Percentiles rank a stretch among this genome's conserved stretches.
phyloP scores from a whole-genome alignment of 2,113 vertebrate genomes.

The Leucoraja erinaceus region DNA sequence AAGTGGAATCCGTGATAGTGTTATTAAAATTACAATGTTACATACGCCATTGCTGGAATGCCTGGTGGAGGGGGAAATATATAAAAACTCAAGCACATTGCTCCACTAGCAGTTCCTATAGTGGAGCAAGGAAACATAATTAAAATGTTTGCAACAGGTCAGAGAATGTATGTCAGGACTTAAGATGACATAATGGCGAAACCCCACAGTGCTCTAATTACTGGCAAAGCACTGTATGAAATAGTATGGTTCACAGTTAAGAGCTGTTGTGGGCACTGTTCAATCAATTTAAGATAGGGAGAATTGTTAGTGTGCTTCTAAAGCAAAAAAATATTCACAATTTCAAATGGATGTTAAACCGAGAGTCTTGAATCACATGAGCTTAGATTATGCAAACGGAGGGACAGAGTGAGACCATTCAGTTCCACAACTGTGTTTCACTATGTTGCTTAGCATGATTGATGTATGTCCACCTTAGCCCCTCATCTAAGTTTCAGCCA shows the following conservation, averaged over 20 bases:
- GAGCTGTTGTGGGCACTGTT: background rate
- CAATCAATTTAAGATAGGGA: background rate
- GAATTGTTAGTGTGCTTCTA: background rate
- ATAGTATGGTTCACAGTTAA: background rate
- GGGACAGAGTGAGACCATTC: too few relatives aligned
- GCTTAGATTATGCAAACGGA: background rate
- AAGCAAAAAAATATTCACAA: conserved; percentile 13
- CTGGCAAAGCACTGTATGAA: conserved; percentile 25
- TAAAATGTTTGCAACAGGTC: background rate
- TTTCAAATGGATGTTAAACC: background rate
- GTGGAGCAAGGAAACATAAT: background rate
- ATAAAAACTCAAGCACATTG: background rate
- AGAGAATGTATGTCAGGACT: background rate
- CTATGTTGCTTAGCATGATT: too few relatives aligned
- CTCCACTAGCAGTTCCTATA: background rate
- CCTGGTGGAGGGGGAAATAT: background rate
- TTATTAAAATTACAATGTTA: background rate
- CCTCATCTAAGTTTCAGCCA: too few relatives aligned
- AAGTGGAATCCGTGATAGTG: too few relatives aligned
- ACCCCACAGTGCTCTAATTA: background rate
- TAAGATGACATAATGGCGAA: background rate
- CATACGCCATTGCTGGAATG: background rate
- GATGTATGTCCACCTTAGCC: too few relatives aligned
- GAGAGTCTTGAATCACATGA: background rate
- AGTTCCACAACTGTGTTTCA: too few relatives aligned